Evolutionary conservation across 1,140 invertebrate genomes (phyloP).

Genomic region (Charaxes varanes): DNA sequence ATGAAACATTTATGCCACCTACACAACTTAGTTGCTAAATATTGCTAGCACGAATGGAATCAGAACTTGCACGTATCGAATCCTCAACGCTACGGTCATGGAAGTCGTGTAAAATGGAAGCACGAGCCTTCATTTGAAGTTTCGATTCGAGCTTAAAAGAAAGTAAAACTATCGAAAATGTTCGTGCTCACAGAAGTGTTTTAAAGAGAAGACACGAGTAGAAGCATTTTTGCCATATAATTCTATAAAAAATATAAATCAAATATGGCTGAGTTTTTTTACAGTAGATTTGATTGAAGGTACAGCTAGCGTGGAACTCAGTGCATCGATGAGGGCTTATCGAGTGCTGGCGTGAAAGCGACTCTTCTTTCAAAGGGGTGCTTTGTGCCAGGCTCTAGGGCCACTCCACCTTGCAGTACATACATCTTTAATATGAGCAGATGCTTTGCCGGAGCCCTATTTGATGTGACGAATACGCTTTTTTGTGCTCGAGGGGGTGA

Average conservation of each 20-base stretch:
- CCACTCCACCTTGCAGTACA: slow-evolving; percentile 42
- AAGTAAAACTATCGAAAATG: too few relatives aligned
- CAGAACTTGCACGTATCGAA: too few relatives aligned
- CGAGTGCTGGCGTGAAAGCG: slow-evolving; percentile 57
- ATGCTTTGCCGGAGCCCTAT: slow-evolving; percentile 13
- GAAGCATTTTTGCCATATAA: not conserved
- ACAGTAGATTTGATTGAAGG: slow-evolving; percentile 29
- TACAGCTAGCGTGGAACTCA: slow-evolving; percentile 35
- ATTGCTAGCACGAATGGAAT: too few relatives aligned
- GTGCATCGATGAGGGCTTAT: slow-evolving; percentile 40
- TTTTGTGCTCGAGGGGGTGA: slow-evolving; percentile 3
- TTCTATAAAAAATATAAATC: slow-evolving; percentile 11
- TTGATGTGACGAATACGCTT: slow-evolving; percentile 18
- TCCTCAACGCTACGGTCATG: too few relatives aligned
- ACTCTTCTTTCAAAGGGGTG: slow-evolving; percentile 52
- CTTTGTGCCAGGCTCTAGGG: slow-evolving; percentile 58
- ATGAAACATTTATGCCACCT: too few relatives aligned
- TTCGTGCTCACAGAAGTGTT: too few relatives aligned
- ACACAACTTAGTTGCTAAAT: too few relatives aligned
- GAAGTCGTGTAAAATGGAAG: too few relatives aligned
- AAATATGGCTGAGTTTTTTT: slow-evolving; percentile 17
- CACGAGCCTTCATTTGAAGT: too few relatives aligned
- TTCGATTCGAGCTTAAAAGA: too few relatives aligned
- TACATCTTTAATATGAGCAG: slow-evolving; percentile 35
- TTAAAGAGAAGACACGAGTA: not conserved